A percentile compares a stretch with the other conserved stretches of the same genome.
These are phyloP conservation scores for Blastobasis adustella DNA, from an alignment of 2,888 invertebrate genomes.

Conservation along the genomic window DNA sequence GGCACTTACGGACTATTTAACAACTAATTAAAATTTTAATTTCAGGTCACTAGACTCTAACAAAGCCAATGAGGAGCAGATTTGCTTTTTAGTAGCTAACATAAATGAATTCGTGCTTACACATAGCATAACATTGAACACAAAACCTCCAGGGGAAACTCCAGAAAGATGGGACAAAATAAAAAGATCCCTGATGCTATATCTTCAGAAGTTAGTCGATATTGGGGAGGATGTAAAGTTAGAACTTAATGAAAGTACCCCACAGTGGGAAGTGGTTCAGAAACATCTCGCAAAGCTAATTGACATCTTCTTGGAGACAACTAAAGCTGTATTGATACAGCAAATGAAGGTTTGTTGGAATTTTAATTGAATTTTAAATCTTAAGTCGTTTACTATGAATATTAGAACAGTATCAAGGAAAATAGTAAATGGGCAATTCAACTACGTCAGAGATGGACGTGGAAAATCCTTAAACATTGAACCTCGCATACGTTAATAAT, in stretches of 20 bases:
- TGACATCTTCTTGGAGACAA: slow-evolving; percentile 72
- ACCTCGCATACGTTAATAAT: no score
- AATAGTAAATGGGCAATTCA: no score
- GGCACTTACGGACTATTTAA: slow-evolving; percentile 7
- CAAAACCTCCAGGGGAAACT: slow-evolving; percentile 64
- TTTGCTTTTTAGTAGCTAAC: slow-evolving; percentile 68
- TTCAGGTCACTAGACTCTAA: slow-evolving; percentile 55
- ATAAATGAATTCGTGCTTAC: slow-evolving; percentile 74
- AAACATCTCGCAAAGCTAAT: slow-evolving; percentile 69
- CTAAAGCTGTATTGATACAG: slow-evolving; percentile 72
- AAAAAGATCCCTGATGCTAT: slow-evolving; percentile 58
- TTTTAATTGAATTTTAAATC: no score
- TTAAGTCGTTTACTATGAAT: no score
- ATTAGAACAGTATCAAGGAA: no score
- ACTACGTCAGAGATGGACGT: no score
- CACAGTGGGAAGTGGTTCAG: slow-evolving; percentile 52
- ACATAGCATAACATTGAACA: slow-evolving; percentile 66
- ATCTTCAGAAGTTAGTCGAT: slow-evolving; percentile 63
- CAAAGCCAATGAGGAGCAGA: slow-evolving; percentile 52
- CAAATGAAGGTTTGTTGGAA: slow-evolving; percentile 67
- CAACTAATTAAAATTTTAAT: neutral
- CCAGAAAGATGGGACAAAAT: slow-evolving; percentile 69
- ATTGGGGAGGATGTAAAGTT: slow-evolving; percentile 66
- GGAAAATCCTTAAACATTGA: no score
- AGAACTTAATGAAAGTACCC: slow-evolving; percentile 57